A percentile compares a stretch with the other conserved stretches of the same genome.
Evolutionary conservation across 1,140 invertebrate species (phyloP).

Genomic region (Steinernema feltiae): DNA sequence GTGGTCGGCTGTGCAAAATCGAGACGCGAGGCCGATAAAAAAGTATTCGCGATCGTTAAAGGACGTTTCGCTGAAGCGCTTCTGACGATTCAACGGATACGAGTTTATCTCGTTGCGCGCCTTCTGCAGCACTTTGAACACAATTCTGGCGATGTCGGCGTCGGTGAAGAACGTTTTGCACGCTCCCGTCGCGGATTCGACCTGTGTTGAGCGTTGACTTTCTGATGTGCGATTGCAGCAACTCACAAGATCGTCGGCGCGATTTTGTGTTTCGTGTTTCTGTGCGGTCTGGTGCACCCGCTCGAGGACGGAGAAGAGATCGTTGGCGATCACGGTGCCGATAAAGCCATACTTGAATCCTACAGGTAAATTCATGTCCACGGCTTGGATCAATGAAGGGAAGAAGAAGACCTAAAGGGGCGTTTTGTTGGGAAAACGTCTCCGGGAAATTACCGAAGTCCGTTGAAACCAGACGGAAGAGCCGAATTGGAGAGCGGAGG

Average conservation of each 20-base stretch:
- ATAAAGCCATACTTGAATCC: conserved; percentile 5
- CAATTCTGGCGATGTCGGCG: background rate
- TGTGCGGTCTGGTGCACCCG: background rate
- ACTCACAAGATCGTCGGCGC: background rate
- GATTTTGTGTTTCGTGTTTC: background rate
- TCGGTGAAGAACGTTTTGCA: conserved; percentile 2
- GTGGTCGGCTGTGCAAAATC: background rate
- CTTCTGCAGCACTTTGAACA: background rate
- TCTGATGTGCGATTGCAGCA: background rate
- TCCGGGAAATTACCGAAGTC: background rate
- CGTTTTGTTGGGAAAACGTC: background rate
- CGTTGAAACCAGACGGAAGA: background rate
- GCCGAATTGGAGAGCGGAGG: background rate
- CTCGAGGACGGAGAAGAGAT: background rate
- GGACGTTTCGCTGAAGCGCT: background rate
- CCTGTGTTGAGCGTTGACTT: background rate
- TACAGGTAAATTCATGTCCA: background rate
- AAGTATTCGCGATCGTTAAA: conserved; percentile 1
- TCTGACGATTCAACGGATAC: background rate
- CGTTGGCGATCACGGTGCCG: background rate
- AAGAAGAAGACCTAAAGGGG: background rate
- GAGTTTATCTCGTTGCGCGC: background rate
- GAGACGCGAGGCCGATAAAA: background rate
- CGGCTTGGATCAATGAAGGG: background rate
- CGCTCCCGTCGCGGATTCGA: too few relatives aligned